Conservation (phyloP, 2,797 vertebrate species). For the Sibirionetta formosa region DNA sequence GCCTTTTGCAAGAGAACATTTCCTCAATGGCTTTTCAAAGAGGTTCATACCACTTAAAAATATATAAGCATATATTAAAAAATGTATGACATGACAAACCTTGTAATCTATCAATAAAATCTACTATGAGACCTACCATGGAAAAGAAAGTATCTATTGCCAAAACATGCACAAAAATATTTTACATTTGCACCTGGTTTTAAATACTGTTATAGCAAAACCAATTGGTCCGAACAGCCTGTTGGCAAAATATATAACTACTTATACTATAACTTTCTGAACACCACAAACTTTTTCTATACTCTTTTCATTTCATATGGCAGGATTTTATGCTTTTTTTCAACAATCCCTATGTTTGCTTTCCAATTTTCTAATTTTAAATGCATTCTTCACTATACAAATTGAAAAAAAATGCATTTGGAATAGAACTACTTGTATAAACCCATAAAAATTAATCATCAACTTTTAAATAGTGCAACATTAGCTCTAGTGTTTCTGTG, state of each 20-base stretch:
- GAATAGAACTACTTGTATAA: background rate
- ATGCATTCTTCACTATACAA: background rate
- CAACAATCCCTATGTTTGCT: background rate
- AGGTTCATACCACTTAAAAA: background rate
- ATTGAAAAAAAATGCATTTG: background rate
- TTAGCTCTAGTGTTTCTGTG: background rate
- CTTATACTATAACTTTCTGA: background rate
- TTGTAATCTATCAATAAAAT: background rate
- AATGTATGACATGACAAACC: background rate
- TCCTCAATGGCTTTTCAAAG: background rate
- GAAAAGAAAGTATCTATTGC: background rate
- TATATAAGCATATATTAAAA: background rate
- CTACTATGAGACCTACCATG: background rate
- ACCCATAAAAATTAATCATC: background rate
- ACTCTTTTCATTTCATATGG: background rate
- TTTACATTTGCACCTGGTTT: background rate
- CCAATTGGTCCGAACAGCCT: background rate
- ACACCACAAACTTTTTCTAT: background rate
- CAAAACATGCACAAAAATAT: background rate
- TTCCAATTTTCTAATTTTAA: background rate
- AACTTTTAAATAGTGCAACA: background rate
- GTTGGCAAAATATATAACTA: background rate
- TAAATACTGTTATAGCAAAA: background rate
- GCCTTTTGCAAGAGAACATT: background rate
- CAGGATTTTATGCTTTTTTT: background rate